Evolutionary conservation across 2,888 invertebrate species (phyloP).

Genomic region (Hemithea aestivaria): DNA sequence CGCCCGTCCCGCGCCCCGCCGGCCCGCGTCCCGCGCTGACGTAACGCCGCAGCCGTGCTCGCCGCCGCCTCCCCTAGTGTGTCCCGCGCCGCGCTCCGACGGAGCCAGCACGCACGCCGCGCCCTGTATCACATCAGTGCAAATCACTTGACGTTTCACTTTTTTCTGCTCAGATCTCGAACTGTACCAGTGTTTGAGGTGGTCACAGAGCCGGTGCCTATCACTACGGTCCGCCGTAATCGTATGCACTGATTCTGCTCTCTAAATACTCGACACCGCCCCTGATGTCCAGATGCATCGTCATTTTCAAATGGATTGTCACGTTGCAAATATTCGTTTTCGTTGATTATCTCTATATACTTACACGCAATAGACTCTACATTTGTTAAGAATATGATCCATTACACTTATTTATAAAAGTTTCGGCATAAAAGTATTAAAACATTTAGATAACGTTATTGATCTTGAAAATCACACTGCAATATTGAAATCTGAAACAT

Average conservation of each 20-base stretch:
- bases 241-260: constrained; percentile 31
- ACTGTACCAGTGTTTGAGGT: constrained; percentile 66
- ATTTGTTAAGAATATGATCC: too few species aligned
- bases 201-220: constrained; percentile 54
- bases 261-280: constrained; percentile 53
- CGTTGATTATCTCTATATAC: constrained; percentile 28
- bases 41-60: constrained; percentile 73
- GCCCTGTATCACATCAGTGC: constrained; percentile 62
- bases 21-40: constrained; percentile 66
- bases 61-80: constrained; percentile 73
- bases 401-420: too few species aligned
- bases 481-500: too few species aligned
- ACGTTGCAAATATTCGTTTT: constrained; percentile 59
- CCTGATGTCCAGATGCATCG: constrained; percentile 62
- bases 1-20: constrained; percentile 35
- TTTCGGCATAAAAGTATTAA: too few species aligned
- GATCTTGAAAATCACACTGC: too few species aligned
- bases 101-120: constrained; percentile 61
- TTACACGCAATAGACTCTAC: constrained; percentile 15
- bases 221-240: constrained; percentile 36
- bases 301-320: constrained; percentile 63
- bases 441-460: too few species aligned
- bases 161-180: constrained; percentile 58
- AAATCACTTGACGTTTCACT: constrained; percentile 71
- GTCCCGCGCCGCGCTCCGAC: constrained; percentile 73